Percentiles rank a stretch among this genome's conserved stretches.
Conservation (phyloP, 2,797 vertebrate species). For the Pelochelys cantorii region DNA sequence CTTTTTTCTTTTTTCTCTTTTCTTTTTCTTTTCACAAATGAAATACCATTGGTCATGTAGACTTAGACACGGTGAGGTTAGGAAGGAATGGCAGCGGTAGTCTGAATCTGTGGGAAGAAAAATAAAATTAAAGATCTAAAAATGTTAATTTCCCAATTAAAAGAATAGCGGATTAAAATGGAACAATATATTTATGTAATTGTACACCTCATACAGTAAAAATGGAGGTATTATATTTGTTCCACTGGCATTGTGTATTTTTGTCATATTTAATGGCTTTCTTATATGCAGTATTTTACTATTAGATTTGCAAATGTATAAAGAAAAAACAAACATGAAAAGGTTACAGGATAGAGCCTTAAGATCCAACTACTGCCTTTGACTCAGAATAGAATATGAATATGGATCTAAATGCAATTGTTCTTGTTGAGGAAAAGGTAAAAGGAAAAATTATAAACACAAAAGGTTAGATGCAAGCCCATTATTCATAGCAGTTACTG, state of each 20-base stretch:
- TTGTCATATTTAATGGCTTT: not conserved
- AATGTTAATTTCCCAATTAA: not conserved
- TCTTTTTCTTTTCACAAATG: not conserved
- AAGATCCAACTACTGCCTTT: not conserved
- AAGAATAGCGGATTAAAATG: not conserved
- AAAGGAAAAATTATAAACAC: slow-evolving; percentile 9
- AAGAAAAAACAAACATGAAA: rapidly evolving
- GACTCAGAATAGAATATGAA: rapidly evolving
- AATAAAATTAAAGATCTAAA: not conserved
- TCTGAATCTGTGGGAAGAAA: not conserved
- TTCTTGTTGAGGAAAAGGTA: not conserved
- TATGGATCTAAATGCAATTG: not conserved
- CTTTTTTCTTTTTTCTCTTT: not conserved
- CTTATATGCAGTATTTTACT: not conserved
- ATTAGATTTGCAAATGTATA: not conserved
- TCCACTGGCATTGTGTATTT: no score
- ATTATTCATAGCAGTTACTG: slow-evolving; percentile 43
- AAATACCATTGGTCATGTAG: not conserved
- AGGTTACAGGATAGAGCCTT: not conserved
- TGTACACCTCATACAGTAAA: no score
- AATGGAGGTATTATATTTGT: no score
- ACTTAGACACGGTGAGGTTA: not conserved
- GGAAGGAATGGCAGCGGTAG: not conserved
- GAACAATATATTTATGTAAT: no score
- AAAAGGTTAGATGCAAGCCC: not conserved